Conservation (phyloP, 2,113 vertebrate species). For the Columba livia region DNA sequence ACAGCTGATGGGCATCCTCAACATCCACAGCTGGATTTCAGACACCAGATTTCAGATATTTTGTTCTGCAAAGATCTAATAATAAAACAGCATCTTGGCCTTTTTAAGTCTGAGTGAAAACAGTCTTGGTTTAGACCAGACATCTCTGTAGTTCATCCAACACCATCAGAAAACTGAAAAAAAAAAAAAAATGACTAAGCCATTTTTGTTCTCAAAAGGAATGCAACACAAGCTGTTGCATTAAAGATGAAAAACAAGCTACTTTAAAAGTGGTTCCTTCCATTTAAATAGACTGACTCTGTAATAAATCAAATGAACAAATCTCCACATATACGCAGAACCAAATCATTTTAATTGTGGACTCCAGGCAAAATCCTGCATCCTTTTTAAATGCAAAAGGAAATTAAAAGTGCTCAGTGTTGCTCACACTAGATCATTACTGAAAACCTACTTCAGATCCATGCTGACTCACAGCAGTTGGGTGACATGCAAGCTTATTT, state of each 20-base stretch:
- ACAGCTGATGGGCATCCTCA: background rate
- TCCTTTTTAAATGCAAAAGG: conserved; percentile 34
- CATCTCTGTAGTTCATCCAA: conserved; percentile 36
- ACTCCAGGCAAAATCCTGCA: conserved; percentile 13
- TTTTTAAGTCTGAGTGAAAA: conserved; percentile 40
- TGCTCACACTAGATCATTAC: background rate
- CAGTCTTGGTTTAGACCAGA: conserved; percentile 29
- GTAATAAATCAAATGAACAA: conserved; percentile 23
- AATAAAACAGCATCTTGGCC: conserved; percentile 7
- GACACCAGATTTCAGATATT: background rate
- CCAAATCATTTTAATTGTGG: background rate
- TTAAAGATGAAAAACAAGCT: conserved; percentile 34
- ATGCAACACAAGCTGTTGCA: background rate
- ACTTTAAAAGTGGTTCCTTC: conserved; percentile 30
- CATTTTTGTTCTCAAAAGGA: conserved; percentile 11
- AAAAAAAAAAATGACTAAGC: background rate
- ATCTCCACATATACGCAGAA: background rate
- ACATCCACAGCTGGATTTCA: background rate
- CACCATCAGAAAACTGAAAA: conserved; percentile 14
- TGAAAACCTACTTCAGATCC: background rate
- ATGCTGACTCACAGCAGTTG: conserved; percentile 34
- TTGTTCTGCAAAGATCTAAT: background rate
- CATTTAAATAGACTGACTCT: conserved; percentile 17
- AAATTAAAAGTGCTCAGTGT: conserved; percentile 6
- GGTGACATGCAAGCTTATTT: background rate